Conservation (phyloP, 2,888 invertebrate species). For the Tetrapedia diversipes region DNA sequence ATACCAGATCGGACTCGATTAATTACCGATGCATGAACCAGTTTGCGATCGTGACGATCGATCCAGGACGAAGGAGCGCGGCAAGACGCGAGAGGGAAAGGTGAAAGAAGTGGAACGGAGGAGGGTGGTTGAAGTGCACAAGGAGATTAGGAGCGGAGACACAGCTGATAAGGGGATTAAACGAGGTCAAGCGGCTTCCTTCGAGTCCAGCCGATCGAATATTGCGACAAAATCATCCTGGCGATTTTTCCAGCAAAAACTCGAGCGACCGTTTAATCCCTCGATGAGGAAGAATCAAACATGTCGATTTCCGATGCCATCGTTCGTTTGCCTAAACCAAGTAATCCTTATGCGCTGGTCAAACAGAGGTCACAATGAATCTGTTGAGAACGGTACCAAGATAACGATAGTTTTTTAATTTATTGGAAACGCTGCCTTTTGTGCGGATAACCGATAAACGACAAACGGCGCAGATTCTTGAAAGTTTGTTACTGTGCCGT, state of each 20-base stretch:
- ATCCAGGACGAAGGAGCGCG: conserved; percentile 10
- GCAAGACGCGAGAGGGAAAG: neutral
- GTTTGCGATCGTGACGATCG: conserved; percentile 10
- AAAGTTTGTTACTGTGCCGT: no score
- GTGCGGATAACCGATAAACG: no score
- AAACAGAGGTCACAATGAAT: no score
- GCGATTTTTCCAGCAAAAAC: conserved; percentile 5
- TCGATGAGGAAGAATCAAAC: conserved; percentile 11
- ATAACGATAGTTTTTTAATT: no score
- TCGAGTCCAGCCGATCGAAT: conserved; percentile 50
- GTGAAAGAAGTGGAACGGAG: conserved; percentile 15
- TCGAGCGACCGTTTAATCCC: conserved; percentile 24
- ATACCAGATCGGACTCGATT: conserved; percentile 25
- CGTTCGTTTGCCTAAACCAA: no score
- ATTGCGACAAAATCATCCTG: conserved; percentile 43
- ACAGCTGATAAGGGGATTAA: conserved; percentile 59
- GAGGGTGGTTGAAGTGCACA: conserved; percentile 26
- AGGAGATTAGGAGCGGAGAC: conserved; percentile 50
- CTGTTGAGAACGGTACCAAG: no score
- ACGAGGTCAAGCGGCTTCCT: conserved; percentile 57
- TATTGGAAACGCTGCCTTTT: no score
- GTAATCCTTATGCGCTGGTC: no score
- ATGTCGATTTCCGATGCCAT: conserved; percentile 3
- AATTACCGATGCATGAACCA: conserved; percentile 23
- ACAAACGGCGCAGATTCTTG: no score